Evolutionary conservation across 2,113 vertebrate genomes (phyloP).

Genomic region (Urocolius indicus): DNA sequence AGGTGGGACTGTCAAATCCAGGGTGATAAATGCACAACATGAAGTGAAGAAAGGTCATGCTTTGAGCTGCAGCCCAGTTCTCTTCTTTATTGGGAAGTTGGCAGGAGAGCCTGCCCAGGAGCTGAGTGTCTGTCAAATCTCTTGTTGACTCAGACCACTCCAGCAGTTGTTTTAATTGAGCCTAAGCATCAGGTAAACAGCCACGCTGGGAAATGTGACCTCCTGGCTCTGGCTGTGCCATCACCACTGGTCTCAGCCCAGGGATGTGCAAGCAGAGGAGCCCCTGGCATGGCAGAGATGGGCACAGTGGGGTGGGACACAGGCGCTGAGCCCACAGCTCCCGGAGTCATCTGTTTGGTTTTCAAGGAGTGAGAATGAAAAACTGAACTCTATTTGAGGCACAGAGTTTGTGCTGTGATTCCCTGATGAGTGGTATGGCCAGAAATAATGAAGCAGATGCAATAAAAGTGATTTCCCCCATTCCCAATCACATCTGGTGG

Average conservation of each 20-base stretch:
- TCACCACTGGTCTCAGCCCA: fast-evolving
- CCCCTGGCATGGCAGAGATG: fast-evolving
- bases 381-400: neutral
- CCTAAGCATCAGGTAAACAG: neutral
- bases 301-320: fast-evolving
- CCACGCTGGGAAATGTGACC: slow-evolving; percentile 33
- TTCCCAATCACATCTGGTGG: fast-evolving
- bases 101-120: neutral
- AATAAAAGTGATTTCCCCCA: neutral
- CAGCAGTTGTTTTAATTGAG: slow-evolving; percentile 32
- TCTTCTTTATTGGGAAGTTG: slow-evolving; percentile 7
- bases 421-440: neutral
- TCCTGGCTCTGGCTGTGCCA: neutral
- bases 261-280: neutral
- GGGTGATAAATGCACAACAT: neutral
- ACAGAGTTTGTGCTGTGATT: neutral
- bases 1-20: too few species aligned
- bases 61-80: neutral
- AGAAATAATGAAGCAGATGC: neutral
- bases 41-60: neutral
- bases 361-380: neutral
- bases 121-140: neutral
- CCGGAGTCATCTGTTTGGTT: neutral
- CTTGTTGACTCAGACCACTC: slow-evolving; percentile 32
- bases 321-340: neutral